Evolutionary conservation across 1,140 invertebrate genomes (phyloP).

Genomic region (Bombus terrestris): DNA sequence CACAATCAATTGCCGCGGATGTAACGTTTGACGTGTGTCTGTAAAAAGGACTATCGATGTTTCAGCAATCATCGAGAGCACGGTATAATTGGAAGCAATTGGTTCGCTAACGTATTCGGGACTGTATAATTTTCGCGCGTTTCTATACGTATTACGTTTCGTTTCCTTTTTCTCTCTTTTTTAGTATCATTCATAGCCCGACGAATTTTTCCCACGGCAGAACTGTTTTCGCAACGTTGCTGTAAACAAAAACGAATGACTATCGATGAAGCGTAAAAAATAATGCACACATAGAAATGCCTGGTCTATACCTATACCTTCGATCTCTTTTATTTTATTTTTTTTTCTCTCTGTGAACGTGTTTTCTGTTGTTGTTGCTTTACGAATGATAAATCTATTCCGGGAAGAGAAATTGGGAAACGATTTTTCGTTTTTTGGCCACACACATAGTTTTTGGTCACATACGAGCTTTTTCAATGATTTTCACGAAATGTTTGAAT

Average conservation of each 20-base stretch:
- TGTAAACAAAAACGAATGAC: constrained; percentile 11
- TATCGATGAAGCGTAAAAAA: background rate
- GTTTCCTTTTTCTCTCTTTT: background rate
- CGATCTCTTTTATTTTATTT: background rate
- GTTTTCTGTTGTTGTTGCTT: background rate
- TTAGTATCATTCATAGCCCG: background rate
- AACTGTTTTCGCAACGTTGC: background rate
- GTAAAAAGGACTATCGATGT: constrained; percentile 1
- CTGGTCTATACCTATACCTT: background rate
- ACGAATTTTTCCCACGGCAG: background rate
- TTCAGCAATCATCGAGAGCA: background rate
- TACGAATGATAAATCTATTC: constrained; percentile 3
- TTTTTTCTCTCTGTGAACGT: too few relatives aligned
- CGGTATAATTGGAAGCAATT: constrained; percentile 17
- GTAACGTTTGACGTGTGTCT: constrained; percentile 24
- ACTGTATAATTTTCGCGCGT: constrained; percentile 6
- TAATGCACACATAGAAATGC: background rate
- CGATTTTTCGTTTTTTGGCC: background rate
- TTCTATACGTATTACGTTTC: background rate
- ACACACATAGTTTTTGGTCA: background rate
- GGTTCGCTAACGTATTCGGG: background rate
- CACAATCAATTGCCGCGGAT: constrained; percentile 44
- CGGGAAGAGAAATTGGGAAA: background rate
- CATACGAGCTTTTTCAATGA: background rate
- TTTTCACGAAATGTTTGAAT: constrained; percentile 15